These are phyloP conservation scores for Argopecten irradians DNA, from an alignment of 1,140 invertebrate species.

Conservation along the genomic window DNA sequence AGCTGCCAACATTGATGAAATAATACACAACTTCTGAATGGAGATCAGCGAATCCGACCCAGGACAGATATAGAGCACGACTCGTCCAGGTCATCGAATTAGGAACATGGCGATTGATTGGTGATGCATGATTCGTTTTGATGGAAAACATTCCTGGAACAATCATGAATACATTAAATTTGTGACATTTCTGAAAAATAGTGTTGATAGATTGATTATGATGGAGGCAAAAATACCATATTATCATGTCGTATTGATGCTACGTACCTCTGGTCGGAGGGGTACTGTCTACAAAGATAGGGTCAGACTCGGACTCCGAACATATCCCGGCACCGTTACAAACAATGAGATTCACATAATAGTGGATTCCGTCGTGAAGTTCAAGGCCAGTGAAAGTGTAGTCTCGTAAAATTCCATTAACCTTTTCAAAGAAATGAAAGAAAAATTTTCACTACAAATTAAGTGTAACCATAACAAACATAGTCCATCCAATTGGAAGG, in stretches of 20 bases:
- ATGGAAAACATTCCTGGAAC: slow-evolving; percentile 62
- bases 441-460: no score
- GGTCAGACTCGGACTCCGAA: slow-evolving; percentile 34
- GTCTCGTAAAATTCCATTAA: slow-evolving; percentile 46
- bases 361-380: slow-evolving; percentile 57
- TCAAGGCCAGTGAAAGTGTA: slow-evolving; percentile 51
- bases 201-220: no score
- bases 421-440: slow-evolving; percentile 42
- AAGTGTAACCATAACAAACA: no score
- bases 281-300: slow-evolving; percentile 53
- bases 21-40: slow-evolving; percentile 58
- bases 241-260: neutral
- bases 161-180: no score
- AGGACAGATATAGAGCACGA: slow-evolving; percentile 50
- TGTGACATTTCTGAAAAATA: no score
- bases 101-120: slow-evolving; percentile 40
- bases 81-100: slow-evolving; percentile 53
- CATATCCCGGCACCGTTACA: slow-evolving; percentile 60
- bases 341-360: slow-evolving; percentile 53
- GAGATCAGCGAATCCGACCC: slow-evolving; percentile 61
- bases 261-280: slow-evolving; percentile 56
- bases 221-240: no score
- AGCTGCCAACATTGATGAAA: slow-evolving; percentile 49
- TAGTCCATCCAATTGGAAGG: no score
- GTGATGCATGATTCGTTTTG: slow-evolving; percentile 55